phyloP scores from a whole-genome alignment of 2,888 invertebrate species.

The Emmelina monodactyla region DNA sequence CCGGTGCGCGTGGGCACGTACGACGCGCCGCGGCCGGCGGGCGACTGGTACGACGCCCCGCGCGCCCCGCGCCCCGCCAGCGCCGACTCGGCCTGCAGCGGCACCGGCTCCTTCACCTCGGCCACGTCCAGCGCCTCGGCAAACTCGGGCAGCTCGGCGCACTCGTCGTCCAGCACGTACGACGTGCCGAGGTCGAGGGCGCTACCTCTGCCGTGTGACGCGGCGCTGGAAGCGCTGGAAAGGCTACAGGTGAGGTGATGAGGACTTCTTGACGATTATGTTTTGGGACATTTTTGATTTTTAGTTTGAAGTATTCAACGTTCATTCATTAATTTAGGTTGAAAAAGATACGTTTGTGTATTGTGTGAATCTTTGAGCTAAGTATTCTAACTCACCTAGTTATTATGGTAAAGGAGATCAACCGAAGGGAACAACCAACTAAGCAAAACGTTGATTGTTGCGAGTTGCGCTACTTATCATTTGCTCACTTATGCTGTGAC shows the following conservation, averaged over 20 bases:
- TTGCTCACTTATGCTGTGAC: too few species aligned
- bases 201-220: conserved; percentile 55
- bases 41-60: conserved; percentile 57
- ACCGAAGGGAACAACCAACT: too few species aligned
- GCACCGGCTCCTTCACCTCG: conserved; percentile 57
- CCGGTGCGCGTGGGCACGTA: conserved; percentile 75
- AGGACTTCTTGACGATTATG: too few species aligned
- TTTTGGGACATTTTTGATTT: too few species aligned
- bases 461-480: too few species aligned
- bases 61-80: conserved; percentile 58
- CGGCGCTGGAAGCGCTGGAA: conserved; percentile 55
- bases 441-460: too few species aligned
- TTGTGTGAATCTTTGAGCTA: too few species aligned
- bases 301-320: too few species aligned
- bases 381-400: too few species aligned
- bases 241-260: conserved; percentile 59
- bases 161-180: conserved; percentile 57
- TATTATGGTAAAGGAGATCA: too few species aligned
- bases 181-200: conserved; percentile 56
- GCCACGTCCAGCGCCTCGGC: conserved; percentile 57
- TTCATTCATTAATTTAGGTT: too few species aligned
- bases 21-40: conserved; percentile 60
- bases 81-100: conserved; percentile 66
- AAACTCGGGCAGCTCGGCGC: conserved; percentile 53
- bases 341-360: too few species aligned